phyloP scores from a whole-genome alignment of 2,888 invertebrate genomes.

The Trachelus stipa region DNA sequence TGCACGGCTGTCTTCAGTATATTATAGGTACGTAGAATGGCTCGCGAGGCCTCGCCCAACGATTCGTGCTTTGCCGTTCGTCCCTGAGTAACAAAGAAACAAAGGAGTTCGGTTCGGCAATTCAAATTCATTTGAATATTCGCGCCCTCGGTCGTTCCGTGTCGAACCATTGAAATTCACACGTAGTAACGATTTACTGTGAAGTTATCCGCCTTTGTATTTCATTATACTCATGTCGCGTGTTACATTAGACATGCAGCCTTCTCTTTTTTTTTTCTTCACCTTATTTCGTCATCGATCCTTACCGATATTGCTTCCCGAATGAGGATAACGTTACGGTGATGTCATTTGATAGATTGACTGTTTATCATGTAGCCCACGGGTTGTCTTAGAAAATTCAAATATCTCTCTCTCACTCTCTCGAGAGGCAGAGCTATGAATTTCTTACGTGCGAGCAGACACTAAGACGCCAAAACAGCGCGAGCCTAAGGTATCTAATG shows the following conservation, averaged over 20 bases:
- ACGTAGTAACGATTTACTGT: neutral
- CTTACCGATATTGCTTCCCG: neutral
- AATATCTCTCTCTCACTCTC: neutral
- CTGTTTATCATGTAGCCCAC: neutral
- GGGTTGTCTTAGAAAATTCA: neutral
- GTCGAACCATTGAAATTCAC: neutral
- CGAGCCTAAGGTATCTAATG: constrained; percentile 26
- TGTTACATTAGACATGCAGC: neutral
- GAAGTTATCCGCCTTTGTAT: neutral
- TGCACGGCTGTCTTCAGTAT: neutral
- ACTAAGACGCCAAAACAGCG: constrained; percentile 32
- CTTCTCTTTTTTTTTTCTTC: neutral
- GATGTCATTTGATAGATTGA: neutral
- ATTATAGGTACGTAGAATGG: neutral
- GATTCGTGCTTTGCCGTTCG: neutral
- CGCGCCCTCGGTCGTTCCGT: neutral
- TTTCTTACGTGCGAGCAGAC: constrained; percentile 26
- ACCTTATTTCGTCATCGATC: neutral
- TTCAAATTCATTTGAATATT: neutral
- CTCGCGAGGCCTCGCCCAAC: neutral
- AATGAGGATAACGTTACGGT: neutral
- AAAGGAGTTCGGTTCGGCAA: neutral
- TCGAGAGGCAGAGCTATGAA: neutral
- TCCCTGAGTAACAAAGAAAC: neutral
- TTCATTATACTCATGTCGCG: neutral